These are phyloP conservation scores for Uloborus plumipes DNA, from an alignment of 2,888 invertebrate species.

Conservation along the genomic window DNA sequence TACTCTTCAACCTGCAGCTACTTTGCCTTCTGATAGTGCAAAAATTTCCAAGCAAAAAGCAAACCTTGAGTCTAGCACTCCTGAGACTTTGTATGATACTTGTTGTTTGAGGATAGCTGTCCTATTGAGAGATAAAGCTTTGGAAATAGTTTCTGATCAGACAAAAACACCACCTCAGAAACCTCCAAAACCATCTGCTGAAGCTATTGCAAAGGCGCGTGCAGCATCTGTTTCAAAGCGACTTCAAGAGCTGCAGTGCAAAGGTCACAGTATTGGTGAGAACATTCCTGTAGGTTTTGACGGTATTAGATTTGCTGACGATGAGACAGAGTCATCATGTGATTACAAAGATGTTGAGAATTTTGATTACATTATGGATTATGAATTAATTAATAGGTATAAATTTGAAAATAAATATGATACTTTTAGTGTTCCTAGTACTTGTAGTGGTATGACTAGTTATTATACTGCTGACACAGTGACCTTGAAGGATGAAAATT, in stretches of 20 bases:
- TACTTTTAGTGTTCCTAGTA: conserved; percentile 54
- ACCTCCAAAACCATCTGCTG: conserved; percentile 61
- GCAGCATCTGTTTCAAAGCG: conserved; percentile 39
- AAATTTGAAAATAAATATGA: conserved; percentile 43
- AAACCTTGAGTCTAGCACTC: conserved; percentile 26
- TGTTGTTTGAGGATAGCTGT: conserved; percentile 56
- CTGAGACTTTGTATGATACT: conserved; percentile 65
- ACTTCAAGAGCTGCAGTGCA: conserved; percentile 13
- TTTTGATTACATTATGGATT: conserved; percentile 53
- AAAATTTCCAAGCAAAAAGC: conserved; percentile 1
- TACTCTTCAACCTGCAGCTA: not conserved
- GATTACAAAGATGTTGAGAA: conserved; percentile 63
- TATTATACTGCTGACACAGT: conserved; percentile 61
- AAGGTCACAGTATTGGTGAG: conserved; percentile 48
- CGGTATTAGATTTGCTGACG: conserved; percentile 59
- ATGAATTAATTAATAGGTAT: conserved; percentile 44
- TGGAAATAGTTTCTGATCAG: conserved; percentile 51
- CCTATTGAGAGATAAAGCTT: conserved; percentile 55
- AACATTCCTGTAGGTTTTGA: conserved; percentile 54
- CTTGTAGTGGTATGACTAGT: conserved; percentile 55
- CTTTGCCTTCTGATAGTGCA: conserved; percentile 3
- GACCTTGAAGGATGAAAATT: conserved; percentile 53
- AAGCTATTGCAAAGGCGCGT: conserved; percentile 55
- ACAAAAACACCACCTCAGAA: conserved; percentile 44
- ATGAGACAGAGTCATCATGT: conserved; percentile 62